A percentile compares a stretch with the other conserved stretches of the same genome.
phyloP scores from a whole-genome alignment of 2,113 vertebrate genomes.

The Enhydra lutris region DNA sequence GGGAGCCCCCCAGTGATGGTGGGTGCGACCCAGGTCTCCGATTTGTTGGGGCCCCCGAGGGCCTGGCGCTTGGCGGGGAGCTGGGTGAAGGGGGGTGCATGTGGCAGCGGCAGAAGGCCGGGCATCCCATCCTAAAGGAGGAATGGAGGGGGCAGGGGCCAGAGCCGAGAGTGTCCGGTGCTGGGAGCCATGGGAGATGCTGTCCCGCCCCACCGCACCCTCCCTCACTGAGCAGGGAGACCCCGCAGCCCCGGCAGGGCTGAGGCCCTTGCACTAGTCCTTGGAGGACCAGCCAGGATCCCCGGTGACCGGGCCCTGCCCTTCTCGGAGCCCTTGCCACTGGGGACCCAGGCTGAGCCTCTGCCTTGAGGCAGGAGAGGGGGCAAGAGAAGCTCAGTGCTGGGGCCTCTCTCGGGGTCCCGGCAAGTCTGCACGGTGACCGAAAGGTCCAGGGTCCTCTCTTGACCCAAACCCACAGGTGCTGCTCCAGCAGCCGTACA shows the following conservation, averaged over 20 bases:
- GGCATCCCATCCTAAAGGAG: neutral
- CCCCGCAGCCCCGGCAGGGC: neutral
- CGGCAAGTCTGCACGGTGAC: neutral
- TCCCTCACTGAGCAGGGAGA: neutral
- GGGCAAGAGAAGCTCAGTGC: neutral
- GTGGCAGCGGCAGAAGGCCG: neutral
- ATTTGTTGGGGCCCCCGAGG: neutral
- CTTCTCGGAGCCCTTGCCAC: neutral
- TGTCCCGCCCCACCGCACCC: neutral
- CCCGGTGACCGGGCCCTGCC: neutral
- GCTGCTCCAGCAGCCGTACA: too few relatives aligned
- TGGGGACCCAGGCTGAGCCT: too few relatives aligned
- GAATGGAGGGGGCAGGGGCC: neutral
- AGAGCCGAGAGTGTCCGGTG: neutral
- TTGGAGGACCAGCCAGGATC: neutral
- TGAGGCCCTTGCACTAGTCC: neutral
- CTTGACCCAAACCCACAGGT: neutral
- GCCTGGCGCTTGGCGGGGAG: neutral
- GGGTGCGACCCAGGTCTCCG: fast-evolving
- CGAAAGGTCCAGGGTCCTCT: neutral
- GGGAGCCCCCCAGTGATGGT: too few relatives aligned
- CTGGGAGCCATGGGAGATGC: neutral
- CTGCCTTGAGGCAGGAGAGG: too few relatives aligned
- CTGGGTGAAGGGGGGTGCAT: neutral
- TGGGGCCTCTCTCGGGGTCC: neutral